Conservation (phyloP, 2,113 vertebrate genomes). For the Mystacornis crossleyi region DNA sequence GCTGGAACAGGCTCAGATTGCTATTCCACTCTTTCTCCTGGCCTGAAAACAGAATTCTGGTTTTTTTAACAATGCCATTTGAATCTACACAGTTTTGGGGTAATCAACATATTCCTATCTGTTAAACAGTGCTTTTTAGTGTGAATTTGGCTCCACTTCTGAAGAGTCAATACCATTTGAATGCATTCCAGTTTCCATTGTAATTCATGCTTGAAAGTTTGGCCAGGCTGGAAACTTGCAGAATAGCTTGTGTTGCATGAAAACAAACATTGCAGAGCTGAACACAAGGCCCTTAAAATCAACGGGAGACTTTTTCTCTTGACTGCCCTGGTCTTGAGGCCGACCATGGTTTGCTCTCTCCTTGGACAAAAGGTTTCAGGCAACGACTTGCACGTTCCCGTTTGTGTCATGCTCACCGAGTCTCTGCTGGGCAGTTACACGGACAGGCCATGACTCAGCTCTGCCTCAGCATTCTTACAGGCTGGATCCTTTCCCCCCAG, state of each 20-base stretch:
- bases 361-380: not conserved
- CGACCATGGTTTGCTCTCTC: not conserved
- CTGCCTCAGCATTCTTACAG: not conserved
- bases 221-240: not conserved
- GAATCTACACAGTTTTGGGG: not conserved
- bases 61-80: not conserved
- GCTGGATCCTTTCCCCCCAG: not conserved
- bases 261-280: not conserved
- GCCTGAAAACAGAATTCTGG: not conserved
- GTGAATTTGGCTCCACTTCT: not conserved
- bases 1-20: not conserved
- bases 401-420: not conserved
- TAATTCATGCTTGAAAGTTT: not conserved
- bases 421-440: not conserved
- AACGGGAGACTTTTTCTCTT: not conserved
- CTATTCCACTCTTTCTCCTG: not conserved
- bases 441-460: not conserved
- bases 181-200: not conserved
- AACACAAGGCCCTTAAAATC: not conserved
- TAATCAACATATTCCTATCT: not conserved
- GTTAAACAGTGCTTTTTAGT: not conserved
- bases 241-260: not conserved
- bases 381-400: not conserved
- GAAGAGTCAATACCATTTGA: not conserved
- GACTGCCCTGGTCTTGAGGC: not conserved